phyloP scores from a whole-genome alignment of 2,888 invertebrate species.

The Yponomeuta malinellus region DNA sequence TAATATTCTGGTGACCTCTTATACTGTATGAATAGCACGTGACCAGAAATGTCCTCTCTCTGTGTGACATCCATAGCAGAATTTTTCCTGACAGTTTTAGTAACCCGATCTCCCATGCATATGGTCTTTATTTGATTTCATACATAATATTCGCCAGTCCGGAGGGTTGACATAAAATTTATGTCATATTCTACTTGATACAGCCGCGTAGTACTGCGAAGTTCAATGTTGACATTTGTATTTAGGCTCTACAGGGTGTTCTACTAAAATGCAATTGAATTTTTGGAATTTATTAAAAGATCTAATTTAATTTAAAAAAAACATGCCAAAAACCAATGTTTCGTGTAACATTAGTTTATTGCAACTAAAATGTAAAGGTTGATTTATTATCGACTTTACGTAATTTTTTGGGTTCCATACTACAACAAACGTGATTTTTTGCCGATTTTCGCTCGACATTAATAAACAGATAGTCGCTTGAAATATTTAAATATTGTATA shows the following conservation, averaged over 20 bases:
- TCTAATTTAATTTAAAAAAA: too few relatives aligned
- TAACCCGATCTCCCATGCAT: slow-evolving; percentile 64
- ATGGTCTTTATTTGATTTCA: slow-evolving; percentile 68
- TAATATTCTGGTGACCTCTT: too few relatives aligned
- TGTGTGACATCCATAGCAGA: neutral
- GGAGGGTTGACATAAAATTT: slow-evolving; percentile 63
- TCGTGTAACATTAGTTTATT: too few relatives aligned
- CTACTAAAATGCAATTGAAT: slow-evolving; percentile 10
- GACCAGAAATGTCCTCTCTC: neutral
- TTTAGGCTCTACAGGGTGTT: slow-evolving; percentile 55
- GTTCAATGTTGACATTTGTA: slow-evolving; percentile 70
- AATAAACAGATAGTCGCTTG: too few relatives aligned
- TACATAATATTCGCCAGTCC: slow-evolving; percentile 41
- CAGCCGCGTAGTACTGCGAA: slow-evolving; percentile 40
- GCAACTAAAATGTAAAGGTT: too few relatives aligned
- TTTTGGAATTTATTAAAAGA: neutral
- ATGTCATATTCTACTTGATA: slow-evolving; percentile 64
- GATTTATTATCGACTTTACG: too few relatives aligned
- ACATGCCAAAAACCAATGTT: too few relatives aligned
- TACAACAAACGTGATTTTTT: too few relatives aligned
- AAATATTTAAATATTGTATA: too few relatives aligned
- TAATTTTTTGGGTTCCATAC: too few relatives aligned
- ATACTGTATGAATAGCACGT: too few relatives aligned
- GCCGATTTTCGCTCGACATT: too few relatives aligned
- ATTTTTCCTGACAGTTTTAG: slow-evolving; percentile 39